Base-by-base conservation (phyloP, 1,140 invertebrate genomes). In the Philopotamus ludificatus region DNA sequence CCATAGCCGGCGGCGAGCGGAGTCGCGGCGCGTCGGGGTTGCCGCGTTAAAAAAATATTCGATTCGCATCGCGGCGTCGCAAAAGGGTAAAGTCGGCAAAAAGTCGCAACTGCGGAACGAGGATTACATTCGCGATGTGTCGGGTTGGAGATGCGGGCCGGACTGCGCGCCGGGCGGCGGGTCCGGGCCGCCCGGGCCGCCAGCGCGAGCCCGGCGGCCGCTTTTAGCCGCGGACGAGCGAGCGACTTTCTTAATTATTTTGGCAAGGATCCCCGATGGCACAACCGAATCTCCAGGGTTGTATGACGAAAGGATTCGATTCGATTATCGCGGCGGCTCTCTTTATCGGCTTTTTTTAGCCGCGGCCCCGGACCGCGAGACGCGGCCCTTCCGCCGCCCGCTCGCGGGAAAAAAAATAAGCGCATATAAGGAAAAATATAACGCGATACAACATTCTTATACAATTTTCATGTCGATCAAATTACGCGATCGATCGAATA, bases 211-310 rank as follows among this genome's bases (percentile, higher is more conserved):
- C 80, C 79, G 86, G 84, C 85, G 83, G 81, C 86, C 85, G 82
- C 79, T 86, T 87, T 87, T 87, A 87, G 86, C 84, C 85, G n/a
- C 80, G 81, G 80, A 78, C 77, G 75, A 76, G 76, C 80, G 79
- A 80, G 79, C 82, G 80, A 83, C 83, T 86, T 86, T 84, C 84
- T 84, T 86, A 87, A 86, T 87, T 85, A 86, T 87, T 87, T 87
- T 87, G 86, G 86, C 85, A 87, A 82, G 81, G 82, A 78, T 78
- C 77, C 76, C 76, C 76, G 77, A 79, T 79, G 78, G 78, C 77
- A 78, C 74, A 76, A 77, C 73, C 73, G 62, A 63, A 59, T 77
- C 74, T 79, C 79, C 79, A 80, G 79, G 79, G 79, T 80, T 80
- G 78, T 74, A 76, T 79, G 78, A 80, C 78, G 78, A 76, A 63